phyloP scores from a whole-genome alignment of 2,797 vertebrate species.

The Tangara arthus region DNA sequence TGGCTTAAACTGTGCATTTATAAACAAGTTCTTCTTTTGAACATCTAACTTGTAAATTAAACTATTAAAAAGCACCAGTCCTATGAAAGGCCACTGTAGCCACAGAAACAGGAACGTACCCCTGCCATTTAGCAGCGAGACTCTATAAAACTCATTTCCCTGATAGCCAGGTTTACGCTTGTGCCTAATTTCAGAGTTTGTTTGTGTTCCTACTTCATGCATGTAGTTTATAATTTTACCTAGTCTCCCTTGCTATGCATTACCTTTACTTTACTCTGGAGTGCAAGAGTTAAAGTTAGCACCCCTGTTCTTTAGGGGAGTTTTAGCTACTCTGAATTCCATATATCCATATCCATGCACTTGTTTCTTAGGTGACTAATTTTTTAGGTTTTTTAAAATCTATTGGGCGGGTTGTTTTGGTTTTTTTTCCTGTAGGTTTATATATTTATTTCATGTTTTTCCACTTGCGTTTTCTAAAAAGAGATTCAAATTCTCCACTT shows the following conservation, averaged over 20 bases:
- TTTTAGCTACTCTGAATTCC: not conserved
- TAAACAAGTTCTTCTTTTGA: not conserved
- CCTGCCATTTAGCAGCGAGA: not conserved
- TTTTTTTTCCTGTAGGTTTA: not conserved
- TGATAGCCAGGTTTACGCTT: fast-evolving
- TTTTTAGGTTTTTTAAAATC: not conserved
- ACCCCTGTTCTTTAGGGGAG: not conserved
- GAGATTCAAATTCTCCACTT: not conserved
- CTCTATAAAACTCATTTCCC: not conserved
- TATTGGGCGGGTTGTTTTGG: not conserved
- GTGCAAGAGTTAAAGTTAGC: not conserved
- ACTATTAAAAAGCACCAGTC: not conserved
- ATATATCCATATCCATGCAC: not conserved
- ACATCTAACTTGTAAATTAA: not conserved
- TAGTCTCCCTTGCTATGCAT: not conserved
- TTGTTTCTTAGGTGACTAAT: not conserved
- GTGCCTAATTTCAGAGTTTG: not conserved
- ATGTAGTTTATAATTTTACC: not conserved
- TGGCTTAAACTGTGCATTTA: not conserved
- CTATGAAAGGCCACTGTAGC: not conserved
- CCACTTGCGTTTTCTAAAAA: not conserved
- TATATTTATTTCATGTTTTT: not conserved
- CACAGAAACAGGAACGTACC: not conserved
- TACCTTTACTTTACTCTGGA: not conserved
- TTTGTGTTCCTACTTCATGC: not conserved